Evolutionary conservation across 2,797 vertebrate genomes (phyloP).

Genomic region (Tenualosa ilisha): DNA sequence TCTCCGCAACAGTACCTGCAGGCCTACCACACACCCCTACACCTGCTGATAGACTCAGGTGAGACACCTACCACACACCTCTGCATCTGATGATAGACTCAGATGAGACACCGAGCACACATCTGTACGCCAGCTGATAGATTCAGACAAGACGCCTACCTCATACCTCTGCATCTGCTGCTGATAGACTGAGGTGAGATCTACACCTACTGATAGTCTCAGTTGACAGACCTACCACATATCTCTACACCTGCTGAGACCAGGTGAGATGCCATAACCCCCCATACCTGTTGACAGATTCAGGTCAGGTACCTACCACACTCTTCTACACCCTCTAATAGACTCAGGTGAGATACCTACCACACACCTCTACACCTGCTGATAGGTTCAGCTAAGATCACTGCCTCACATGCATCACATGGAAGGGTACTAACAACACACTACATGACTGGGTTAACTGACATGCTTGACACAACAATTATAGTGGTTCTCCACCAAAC

Average conservation of each 20-base stretch:
- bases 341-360: neutral
- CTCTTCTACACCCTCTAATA: neutral
- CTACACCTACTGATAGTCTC: no score
- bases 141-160: neutral
- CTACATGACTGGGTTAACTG: neutral
- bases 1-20: slow-evolving; percentile 10
- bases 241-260: neutral
- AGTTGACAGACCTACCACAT: neutral
- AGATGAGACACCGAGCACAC: neutral
- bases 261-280: neutral
- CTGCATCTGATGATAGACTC: neutral
- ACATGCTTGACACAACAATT: neutral
- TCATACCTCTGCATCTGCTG: neutral
- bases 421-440: neutral
- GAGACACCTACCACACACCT: slow-evolving; percentile 4
- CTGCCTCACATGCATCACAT: neutral
- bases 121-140: neutral
- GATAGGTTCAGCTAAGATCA: neutral
- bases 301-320: neutral
- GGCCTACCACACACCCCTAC: slow-evolving; percentile 14
- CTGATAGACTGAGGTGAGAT: neutral
- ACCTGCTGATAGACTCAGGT: slow-evolving; percentile 20
- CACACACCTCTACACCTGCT: neutral
- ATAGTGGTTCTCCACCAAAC: neutral
- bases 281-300: no score